Evolutionary conservation across 2,888 invertebrate genomes (phyloP).

Genomic region (Hydrotaea cyrtoneurina): DNA sequence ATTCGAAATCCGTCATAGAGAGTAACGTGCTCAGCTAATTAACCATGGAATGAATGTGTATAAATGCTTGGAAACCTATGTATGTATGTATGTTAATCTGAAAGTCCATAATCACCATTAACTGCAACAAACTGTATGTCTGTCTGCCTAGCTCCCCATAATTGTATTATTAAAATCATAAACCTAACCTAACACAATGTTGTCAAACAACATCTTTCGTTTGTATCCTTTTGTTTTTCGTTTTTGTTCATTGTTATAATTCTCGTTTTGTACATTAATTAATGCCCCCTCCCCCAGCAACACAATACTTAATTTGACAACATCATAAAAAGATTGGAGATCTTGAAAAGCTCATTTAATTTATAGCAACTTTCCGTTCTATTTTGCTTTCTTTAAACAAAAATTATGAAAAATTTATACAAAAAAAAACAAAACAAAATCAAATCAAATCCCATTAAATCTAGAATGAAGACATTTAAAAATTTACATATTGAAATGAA

Average conservation of each 20-base stretch:
- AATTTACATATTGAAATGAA: conserved; percentile 50
- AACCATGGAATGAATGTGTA: background rate
- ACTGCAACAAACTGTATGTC: background rate
- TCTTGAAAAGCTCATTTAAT: background rate
- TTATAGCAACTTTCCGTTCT: background rate
- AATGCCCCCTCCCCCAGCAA: no score
- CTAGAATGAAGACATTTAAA: conserved; percentile 38
- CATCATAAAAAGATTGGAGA: no score
- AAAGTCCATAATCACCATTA: background rate
- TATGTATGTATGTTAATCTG: conserved; percentile 6
- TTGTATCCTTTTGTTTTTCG: conserved; percentile 37
- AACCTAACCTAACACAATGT: conserved; percentile 36
- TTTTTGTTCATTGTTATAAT: conserved; percentile 55
- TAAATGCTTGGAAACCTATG: background rate
- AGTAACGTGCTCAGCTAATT: background rate
- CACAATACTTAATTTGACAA: no score
- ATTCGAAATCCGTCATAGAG: background rate
- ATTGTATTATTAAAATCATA: background rate
- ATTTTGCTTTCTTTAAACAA: background rate
- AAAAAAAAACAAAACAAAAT: no score
- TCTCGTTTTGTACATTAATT: conserved; percentile 69
- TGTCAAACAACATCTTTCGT: conserved; percentile 70
- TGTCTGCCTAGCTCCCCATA: background rate
- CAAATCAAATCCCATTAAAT: conserved; percentile 9
- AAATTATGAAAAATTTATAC: no score